These are phyloP conservation scores for Acanthornis magna DNA, from an alignment of 2,797 vertebrate species.

Conservation along the genomic window DNA sequence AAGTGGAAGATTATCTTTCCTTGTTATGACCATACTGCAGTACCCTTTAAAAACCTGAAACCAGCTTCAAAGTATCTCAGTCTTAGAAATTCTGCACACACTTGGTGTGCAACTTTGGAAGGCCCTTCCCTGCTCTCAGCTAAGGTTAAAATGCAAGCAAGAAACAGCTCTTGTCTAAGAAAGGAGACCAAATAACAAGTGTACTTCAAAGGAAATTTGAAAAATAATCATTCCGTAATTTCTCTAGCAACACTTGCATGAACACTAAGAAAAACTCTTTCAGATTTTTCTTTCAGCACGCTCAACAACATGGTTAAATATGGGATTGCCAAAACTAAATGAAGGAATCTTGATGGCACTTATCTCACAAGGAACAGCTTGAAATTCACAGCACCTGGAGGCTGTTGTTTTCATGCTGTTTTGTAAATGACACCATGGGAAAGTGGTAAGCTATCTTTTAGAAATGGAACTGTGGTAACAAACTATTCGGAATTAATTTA, in stretches of 20 bases:
- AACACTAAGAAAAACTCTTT: constrained; percentile 26
- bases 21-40: neutral
- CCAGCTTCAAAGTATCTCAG: neutral
- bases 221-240: neutral
- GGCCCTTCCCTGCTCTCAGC: neutral
- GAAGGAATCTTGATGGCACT: constrained; percentile 43
- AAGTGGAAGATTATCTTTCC: neutral
- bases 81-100: neutral
- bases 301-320: constrained; percentile 32
- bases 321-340: constrained; percentile 5
- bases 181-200: neutral
- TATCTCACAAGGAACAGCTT: constrained; percentile 27
- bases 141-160: neutral
- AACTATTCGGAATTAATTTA: neutral
- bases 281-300: constrained; percentile 18
- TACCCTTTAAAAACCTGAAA: neutral
- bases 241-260: neutral
- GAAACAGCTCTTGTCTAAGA: neutral
- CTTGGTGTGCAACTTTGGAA: neutral
- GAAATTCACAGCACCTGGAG: constrained; percentile 34
- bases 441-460: constrained; percentile 7
- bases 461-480: neutral
- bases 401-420: constrained; percentile 32
- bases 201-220: constrained; percentile 10
- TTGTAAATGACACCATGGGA: constrained; percentile 22